Conservation (phyloP, 2,113 vertebrate genomes). For the Hypanus sabinus region DNA sequence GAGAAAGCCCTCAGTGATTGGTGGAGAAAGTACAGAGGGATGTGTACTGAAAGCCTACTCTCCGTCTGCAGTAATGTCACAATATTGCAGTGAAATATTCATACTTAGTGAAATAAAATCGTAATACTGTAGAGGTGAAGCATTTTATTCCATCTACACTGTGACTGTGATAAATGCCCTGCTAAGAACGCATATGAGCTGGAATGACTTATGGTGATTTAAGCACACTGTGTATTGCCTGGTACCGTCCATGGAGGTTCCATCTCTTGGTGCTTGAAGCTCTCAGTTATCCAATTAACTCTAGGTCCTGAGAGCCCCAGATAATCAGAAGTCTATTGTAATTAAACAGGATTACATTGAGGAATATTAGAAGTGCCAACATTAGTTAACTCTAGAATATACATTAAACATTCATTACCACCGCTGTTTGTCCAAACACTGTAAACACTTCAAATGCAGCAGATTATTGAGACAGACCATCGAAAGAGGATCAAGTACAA, state of each 20-base stretch:
- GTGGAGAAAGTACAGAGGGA: neutral
- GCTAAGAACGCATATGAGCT: neutral
- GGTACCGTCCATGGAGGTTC: neutral
- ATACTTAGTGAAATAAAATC: neutral
- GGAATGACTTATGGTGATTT: neutral
- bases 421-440: slow-evolving; percentile 19
- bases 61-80: neutral
- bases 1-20: neutral
- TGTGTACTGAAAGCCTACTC: neutral
- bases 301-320: neutral
- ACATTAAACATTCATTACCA: neutral
- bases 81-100: neutral
- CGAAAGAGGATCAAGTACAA: neutral
- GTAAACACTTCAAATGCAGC: neutral
- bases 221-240: neutral
- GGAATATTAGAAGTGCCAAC: slow-evolving; percentile 21
- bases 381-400: slow-evolving; percentile 18
- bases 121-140: neutral
- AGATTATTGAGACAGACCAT: neutral
- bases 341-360: slow-evolving; percentile 27
- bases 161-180: neutral
- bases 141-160: neutral
- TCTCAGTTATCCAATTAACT: slow-evolving; percentile 28
- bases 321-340: slow-evolving; percentile 35
- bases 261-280: neutral